A percentile compares a stretch with the other conserved stretches of the same genome.
Conservation (phyloP, 2,888 invertebrate species). For the Anthrax anthrax region DNA sequence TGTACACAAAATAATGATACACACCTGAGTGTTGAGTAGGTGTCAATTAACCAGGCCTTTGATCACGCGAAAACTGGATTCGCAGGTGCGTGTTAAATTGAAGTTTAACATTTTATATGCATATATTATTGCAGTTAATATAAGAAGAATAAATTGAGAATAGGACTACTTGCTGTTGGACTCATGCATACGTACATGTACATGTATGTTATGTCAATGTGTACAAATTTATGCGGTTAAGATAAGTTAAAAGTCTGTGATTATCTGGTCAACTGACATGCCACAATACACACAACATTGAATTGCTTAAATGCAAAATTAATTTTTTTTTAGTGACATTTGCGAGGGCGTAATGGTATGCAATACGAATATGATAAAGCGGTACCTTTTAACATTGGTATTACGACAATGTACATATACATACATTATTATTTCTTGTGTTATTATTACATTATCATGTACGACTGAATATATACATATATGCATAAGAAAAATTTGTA, state of each 20-base stretch:
- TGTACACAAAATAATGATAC: too few species aligned
- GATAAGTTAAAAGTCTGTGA: conserved; percentile 5
- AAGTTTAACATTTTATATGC: conserved; percentile 1
- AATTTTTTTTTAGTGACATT: conserved; percentile 1
- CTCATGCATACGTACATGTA: too few species aligned
- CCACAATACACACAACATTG: too few species aligned
- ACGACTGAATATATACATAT: too few species aligned
- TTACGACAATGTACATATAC: too few species aligned
- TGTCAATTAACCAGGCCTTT: conserved; percentile 14
- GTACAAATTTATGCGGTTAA: neutral
- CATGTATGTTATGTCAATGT: too few species aligned
- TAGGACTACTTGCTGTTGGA: too few species aligned
- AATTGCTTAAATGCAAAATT: too few species aligned
- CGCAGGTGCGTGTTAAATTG: conserved; percentile 8
- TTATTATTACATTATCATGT: too few species aligned
- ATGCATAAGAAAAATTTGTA: too few species aligned
- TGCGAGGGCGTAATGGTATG: conserved; percentile 6
- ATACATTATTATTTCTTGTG: too few species aligned
- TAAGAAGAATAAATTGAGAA: neutral
- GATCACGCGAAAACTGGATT: conserved; percentile 11
- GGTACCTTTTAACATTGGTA: too few species aligned
- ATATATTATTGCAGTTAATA: neutral
- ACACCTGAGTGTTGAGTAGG: conserved; percentile 11
- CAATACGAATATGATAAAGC: neutral
- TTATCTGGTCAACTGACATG: neutral